Evolutionary conservation across 2,797 vertebrate species (phyloP).

Genomic region (Protonibea diacanthus): DNA sequence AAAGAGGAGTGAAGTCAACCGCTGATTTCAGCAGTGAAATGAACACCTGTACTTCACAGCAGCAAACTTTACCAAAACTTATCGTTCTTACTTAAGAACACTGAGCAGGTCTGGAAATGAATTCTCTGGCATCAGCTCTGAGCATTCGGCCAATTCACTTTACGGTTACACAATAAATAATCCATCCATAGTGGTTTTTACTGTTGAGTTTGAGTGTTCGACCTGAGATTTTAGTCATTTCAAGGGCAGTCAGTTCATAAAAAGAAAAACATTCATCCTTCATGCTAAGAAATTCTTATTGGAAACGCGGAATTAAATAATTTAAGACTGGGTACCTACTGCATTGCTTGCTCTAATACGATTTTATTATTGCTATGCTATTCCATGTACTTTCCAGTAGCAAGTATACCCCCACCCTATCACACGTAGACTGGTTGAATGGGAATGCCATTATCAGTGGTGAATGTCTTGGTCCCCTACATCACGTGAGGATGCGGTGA

Average conservation of each 20-base stretch:
- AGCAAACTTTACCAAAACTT: slow-evolving; percentile 24
- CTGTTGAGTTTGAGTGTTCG: slow-evolving; percentile 55
- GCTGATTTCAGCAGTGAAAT: slow-evolving; percentile 15
- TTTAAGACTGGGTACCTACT: slow-evolving; percentile 66
- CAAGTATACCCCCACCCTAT: slow-evolving; percentile 60
- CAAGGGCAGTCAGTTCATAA: slow-evolving; percentile 49
- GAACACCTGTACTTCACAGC: slow-evolving; percentile 26
- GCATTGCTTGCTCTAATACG: slow-evolving; percentile 44
- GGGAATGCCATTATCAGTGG: slow-evolving; percentile 77
- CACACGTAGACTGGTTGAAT: slow-evolving; percentile 57
- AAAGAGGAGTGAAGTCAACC: slow-evolving; percentile 49
- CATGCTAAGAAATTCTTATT: slow-evolving; percentile 45
- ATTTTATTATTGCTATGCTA: slow-evolving; percentile 81
- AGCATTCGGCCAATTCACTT: slow-evolving; percentile 49
- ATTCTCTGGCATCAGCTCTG: slow-evolving; percentile 37
- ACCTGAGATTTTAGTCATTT: slow-evolving; percentile 77
- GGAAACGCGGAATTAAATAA: slow-evolving; percentile 50
- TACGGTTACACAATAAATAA: slow-evolving; percentile 68
- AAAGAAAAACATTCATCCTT: slow-evolving; percentile 67
- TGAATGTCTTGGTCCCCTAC: slow-evolving; percentile 80
- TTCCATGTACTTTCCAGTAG: slow-evolving; percentile 69
- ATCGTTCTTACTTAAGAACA: slow-evolving; percentile 26
- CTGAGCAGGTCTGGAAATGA: slow-evolving; percentile 26
- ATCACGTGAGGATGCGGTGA: slow-evolving; percentile 71
- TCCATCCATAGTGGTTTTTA: slow-evolving; percentile 73